Evolutionary conservation across 2,113 vertebrate genomes (phyloP).

Genomic region (Narcine bancroftii): DNA sequence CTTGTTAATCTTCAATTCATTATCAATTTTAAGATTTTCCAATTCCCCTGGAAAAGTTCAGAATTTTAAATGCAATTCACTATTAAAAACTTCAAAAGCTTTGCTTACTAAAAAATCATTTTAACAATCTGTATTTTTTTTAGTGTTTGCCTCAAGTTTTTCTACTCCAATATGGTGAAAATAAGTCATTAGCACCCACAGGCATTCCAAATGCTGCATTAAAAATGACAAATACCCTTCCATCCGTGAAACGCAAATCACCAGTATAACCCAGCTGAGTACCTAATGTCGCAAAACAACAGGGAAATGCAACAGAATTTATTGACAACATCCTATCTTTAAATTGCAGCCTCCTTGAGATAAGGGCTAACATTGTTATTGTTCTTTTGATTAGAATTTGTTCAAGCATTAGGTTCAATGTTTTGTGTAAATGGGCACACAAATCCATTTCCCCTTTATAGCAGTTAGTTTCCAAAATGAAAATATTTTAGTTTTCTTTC

Average conservation of each 20-base stretch:
- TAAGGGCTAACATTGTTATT: background rate
- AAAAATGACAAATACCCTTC: background rate
- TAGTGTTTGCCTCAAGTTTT: background rate
- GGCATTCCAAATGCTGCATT: too few species aligned
- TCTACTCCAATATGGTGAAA: too few species aligned
- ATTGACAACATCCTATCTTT: too few species aligned
- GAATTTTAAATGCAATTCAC: background rate
- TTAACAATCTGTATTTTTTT: background rate
- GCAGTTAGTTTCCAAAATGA: background rate
- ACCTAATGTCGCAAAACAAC: too few species aligned
- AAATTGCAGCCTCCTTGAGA: background rate
- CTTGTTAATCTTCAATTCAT: constrained; percentile 63
- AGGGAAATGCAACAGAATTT: too few species aligned
- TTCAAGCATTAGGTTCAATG: background rate
- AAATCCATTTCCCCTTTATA: background rate
- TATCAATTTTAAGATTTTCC: constrained; percentile 54
- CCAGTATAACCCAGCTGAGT: too few species aligned
- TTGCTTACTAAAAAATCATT: background rate
- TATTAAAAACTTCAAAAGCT: background rate
- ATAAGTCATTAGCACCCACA: too few species aligned
- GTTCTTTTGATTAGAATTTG: background rate
- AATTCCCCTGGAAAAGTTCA: constrained; percentile 58
- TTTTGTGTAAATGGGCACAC: background rate
- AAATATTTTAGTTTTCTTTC: background rate
- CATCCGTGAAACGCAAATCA: background rate